A percentile compares a stretch with the other conserved stretches of the same genome.
Conservation (phyloP, 2,888 invertebrate species). For the Chrysotoxum bicinctum region DNA sequence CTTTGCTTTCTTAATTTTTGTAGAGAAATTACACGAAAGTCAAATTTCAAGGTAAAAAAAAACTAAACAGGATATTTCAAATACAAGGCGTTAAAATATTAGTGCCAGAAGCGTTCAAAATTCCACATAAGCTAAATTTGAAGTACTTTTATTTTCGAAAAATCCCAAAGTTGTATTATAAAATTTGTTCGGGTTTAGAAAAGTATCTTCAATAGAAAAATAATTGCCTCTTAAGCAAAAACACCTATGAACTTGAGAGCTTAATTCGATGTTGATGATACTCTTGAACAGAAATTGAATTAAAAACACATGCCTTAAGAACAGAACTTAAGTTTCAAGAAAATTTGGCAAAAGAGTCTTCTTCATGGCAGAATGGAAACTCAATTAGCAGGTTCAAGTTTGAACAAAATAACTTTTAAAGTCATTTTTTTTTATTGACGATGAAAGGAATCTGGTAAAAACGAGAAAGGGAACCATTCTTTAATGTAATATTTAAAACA, state of each 20-base stretch:
- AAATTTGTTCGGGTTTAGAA: too few species aligned
- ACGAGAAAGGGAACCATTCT: not conserved
- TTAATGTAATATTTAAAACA: not conserved
- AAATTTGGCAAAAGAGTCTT: not conserved
- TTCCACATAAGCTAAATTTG: too few species aligned
- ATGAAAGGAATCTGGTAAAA: not conserved
- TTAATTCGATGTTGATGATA: not conserved
- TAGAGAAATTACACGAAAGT: too few species aligned
- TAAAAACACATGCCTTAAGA: not conserved
- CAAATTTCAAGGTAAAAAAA: too few species aligned
- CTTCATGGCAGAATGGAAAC: not conserved
- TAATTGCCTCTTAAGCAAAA: not conserved
- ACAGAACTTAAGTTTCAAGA: not conserved
- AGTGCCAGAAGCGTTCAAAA: too few species aligned
- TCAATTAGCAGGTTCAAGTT: not conserved
- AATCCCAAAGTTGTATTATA: too few species aligned
- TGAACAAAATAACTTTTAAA: not conserved
- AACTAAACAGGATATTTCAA: too few species aligned
- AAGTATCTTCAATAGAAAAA: too few species aligned
- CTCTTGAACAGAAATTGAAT: not conserved
- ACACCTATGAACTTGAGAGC: not conserved
- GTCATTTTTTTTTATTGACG: not conserved
- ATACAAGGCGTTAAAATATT: too few species aligned
- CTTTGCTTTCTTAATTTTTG: too few species aligned
- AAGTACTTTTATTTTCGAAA: too few species aligned